Conservation (phyloP, 1,140 invertebrate genomes). For the Eupeodes corollae region DNA sequence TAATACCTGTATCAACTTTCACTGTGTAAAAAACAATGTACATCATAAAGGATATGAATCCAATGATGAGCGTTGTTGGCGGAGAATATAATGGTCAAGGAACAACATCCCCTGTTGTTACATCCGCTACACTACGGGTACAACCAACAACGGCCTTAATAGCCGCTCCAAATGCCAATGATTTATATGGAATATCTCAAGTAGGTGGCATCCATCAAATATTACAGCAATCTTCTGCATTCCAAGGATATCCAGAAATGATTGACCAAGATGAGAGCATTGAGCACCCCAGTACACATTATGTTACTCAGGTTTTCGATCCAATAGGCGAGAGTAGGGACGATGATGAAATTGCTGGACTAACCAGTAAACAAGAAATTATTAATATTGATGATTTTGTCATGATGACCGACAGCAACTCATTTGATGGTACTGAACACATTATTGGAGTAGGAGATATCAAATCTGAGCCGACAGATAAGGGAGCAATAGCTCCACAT, state of each 20-base stretch:
- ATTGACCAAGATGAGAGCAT: slow-evolving; percentile 19
- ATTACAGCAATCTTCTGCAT: slow-evolving; percentile 26
- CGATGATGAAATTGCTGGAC: slow-evolving; percentile 26
- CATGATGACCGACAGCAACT: slow-evolving; percentile 35
- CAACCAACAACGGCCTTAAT: slow-evolving; percentile 29
- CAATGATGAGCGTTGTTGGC: slow-evolving; percentile 37
- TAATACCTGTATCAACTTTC: not conserved
- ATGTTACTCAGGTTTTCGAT: slow-evolving; percentile 16
- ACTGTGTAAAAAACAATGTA: slow-evolving; percentile 1
- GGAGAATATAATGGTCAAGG: slow-evolving; percentile 33
- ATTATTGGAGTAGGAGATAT: slow-evolving; percentile 9
- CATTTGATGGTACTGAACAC: slow-evolving; percentile 39
- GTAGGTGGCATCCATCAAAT: slow-evolving; percentile 32
- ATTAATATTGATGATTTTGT: slow-evolving; percentile 37
- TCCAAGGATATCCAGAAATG: slow-evolving; percentile 27
- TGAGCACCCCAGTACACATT: slow-evolving; percentile 2
- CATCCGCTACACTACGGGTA: slow-evolving; percentile 24
- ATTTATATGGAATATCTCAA: slow-evolving; percentile 31
- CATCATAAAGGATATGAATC: slow-evolving; percentile 31
- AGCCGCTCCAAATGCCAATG: slow-evolving; percentile 23
- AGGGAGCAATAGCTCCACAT: no score
- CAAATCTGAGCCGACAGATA: no score
- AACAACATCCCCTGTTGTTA: slow-evolving; percentile 13
- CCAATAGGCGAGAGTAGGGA: slow-evolving; percentile 22
- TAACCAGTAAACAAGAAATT: slow-evolving; percentile 32